These are phyloP conservation scores for Drosophila anomelani DNA, from an alignment of 2,888 invertebrate species.

Conservation along the genomic window DNA sequence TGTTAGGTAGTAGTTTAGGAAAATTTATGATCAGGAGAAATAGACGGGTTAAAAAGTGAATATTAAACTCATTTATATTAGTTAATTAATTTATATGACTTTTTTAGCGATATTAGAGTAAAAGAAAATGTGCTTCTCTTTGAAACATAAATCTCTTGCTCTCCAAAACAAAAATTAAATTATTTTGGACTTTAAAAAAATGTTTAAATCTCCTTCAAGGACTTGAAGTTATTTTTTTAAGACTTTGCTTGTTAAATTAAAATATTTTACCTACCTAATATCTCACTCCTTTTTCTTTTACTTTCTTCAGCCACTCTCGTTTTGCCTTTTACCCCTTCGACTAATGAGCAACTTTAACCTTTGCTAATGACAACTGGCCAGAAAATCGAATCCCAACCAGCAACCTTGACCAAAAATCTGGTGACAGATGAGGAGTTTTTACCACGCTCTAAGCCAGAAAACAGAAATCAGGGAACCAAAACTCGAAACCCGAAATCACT, in stretches of 20 bases:
- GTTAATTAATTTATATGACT: not conserved
- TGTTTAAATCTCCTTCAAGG: not conserved
- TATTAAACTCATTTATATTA: not conserved
- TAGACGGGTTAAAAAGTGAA: not conserved
- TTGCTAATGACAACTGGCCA: slow-evolving; percentile 71
- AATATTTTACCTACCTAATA: not conserved
- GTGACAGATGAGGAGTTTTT: slow-evolving; percentile 37
- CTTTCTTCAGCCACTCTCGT: slow-evolving; percentile 11
- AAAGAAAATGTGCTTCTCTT: no score
- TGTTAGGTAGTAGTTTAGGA: not conserved
- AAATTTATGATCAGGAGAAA: not conserved
- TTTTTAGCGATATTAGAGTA: not conserved
- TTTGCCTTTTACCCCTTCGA: slow-evolving; percentile 51
- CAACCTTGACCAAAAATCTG: slow-evolving; percentile 41
- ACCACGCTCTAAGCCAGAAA: slow-evolving; percentile 20
- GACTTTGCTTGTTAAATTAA: not conserved
- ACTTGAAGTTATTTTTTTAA: no score
- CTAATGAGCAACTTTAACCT: slow-evolving; percentile 77
- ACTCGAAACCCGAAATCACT: slow-evolving; percentile 21
- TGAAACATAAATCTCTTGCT: not conserved
- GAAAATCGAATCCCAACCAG: slow-evolving; percentile 19
- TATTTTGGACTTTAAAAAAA: not conserved
- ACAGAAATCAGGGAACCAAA: not conserved
- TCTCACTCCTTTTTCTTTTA: slow-evolving; percentile 22
- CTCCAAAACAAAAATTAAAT: not conserved